Percentiles rank a stretch among this genome's conserved stretches.
Conservation (phyloP, 2,888 invertebrate genomes). For the Agrilus mali region DNA sequence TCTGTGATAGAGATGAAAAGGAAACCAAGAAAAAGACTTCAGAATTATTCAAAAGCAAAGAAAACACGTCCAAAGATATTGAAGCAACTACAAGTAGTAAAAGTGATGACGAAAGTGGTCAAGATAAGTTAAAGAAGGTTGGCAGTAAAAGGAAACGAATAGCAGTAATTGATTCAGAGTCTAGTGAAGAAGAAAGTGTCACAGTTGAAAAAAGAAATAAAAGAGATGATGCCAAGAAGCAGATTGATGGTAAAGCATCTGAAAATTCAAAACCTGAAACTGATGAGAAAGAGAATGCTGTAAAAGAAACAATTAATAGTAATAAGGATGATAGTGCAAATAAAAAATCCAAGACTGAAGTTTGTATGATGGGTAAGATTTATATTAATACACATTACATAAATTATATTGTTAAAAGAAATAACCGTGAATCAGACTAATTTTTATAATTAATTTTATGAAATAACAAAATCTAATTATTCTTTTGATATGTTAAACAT, state of each 20-base stretch:
- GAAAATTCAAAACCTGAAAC: conserved; percentile 29
- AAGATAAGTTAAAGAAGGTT: conserved; percentile 25
- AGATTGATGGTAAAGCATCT: conserved; percentile 28
- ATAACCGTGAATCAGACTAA: neutral
- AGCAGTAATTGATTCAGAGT: conserved; percentile 13
- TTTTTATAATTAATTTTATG: too few relatives aligned
- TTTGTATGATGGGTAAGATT: neutral
- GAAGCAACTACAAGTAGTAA: neutral
- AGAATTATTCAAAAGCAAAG: neutral
- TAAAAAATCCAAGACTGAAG: conserved; percentile 5
- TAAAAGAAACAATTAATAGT: conserved; percentile 13
- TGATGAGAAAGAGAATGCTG: conserved; percentile 13
- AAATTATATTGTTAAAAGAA: neutral
- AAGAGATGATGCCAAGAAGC: conserved; percentile 18
- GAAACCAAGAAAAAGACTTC: neutral
- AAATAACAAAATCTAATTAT: too few relatives aligned
- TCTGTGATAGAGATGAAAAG: neutral
- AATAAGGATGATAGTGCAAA: conserved; percentile 8
- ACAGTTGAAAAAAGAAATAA: conserved; percentile 10
- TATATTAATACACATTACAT: too few relatives aligned
- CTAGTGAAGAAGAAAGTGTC: conserved; percentile 11
- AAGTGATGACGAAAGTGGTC: neutral
- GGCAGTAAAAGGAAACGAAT: conserved; percentile 24
- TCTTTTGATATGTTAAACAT: too few relatives aligned
- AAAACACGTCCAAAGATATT: neutral